A percentile compares a stretch with the other conserved stretches of the same genome.
Conservation (phyloP, 2,113 vertebrate species). For the Nesoenas mayeri region DNA sequence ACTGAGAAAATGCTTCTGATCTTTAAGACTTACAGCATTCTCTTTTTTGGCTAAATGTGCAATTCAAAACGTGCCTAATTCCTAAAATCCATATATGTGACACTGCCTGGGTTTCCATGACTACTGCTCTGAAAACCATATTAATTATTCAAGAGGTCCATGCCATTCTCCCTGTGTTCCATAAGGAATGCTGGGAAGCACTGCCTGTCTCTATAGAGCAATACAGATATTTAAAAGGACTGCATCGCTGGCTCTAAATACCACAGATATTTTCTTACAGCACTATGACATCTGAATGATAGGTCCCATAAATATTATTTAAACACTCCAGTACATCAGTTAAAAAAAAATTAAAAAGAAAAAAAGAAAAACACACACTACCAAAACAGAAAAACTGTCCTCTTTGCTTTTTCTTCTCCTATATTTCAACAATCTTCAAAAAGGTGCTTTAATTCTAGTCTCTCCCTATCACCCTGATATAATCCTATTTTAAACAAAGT, state of each 20-base stretch:
- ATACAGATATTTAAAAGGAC: constrained; percentile 72
- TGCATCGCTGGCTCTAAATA: constrained; percentile 59
- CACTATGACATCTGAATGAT: constrained; percentile 28
- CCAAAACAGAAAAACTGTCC: not conserved
- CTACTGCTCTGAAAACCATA: constrained; percentile 81
- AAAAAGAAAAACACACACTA: not conserved
- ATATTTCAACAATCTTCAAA: constrained; percentile 27
- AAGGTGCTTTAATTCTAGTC: constrained; percentile 46
- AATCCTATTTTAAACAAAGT: constrained; percentile 66
- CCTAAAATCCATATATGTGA: constrained; percentile 78
- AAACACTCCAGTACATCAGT: constrained; percentile 29
- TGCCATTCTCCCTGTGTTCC: constrained; percentile 73
- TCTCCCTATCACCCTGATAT: constrained; percentile 31
- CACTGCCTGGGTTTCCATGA: constrained; percentile 80
- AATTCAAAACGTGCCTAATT: constrained; percentile 79
- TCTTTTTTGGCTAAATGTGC: constrained; percentile 69
- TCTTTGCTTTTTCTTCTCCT: not conserved
- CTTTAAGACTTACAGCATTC: constrained; percentile 30
- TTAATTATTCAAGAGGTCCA: constrained; percentile 83
- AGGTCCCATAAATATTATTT: constrained; percentile 62
- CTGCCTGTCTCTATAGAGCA: constrained; percentile 63
- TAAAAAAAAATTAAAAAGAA: not conserved
- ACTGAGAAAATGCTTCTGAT: constrained; percentile 15
- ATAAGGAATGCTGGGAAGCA: constrained; percentile 74
- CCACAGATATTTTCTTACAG: constrained; percentile 55